Evolutionary conservation across 2,888 invertebrate genomes (phyloP), one percentile per base, ranked within the genome.

Genomic region (Axea sp.): DNA sequence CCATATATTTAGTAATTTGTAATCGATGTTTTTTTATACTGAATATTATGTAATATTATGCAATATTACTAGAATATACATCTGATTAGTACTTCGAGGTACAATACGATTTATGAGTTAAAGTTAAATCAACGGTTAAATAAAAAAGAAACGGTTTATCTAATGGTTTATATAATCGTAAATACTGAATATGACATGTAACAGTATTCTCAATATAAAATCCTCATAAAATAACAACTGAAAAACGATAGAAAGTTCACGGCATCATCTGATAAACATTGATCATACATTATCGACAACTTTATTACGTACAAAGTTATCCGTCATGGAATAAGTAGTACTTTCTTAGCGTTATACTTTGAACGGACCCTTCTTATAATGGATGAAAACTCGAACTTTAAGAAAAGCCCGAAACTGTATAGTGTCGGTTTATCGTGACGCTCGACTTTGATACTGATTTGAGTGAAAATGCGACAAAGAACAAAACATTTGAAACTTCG

Each of bases 401-500:
- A 59, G 43, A 8, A 57, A 14, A 22, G 14, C n/a, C 1, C 24
- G 7, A 24, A 11, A 24, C 22, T 37, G 9, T 31, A 14, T 8
- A 14, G n/a, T 11, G 7, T 55, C 24, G 14, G 14, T 43, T 43
- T 59, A 30, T 59, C 31, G 41, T 6, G 6, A 15, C 15, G 9
- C 12, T 43, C 15, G 57, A 33, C 8, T 45, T 17, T 8, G 26
- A 43, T 59, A 45, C 57, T 37, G 59, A 60, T 60, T 37, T 28
- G 12, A 15, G 9, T 22, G 37, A 60, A 60, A 60, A 45, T 28
- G 59, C 19, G 15, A 47, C 41, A 39, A 39, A 47, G 59, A 37
- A 47, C 28, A 47, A 37, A 45, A 26, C 12, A 28, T 17, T 47
- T 7, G 17, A 47, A 59, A 33, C 19, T 33, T 57, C 30, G n/a